Conservation (phyloP, 2,113 vertebrate genomes). For the Siphamia tubifer region DNA sequence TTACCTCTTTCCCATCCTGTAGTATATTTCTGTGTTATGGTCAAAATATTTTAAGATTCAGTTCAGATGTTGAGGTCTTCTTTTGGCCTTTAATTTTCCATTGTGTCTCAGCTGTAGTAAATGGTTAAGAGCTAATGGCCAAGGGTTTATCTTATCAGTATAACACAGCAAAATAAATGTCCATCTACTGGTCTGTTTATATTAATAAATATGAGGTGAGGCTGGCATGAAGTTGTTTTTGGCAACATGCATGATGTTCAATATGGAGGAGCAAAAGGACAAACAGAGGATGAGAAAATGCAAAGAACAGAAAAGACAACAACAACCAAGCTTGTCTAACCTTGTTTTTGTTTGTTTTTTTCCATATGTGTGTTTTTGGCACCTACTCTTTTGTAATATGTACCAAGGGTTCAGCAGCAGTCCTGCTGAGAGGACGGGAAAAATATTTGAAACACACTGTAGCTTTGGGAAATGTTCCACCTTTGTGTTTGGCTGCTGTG, state of each 20-base stretch:
- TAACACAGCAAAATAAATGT: constrained; percentile 11
- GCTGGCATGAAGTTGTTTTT: constrained; percentile 35
- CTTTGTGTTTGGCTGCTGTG: constrained; percentile 9
- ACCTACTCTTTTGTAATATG: constrained; percentile 31
- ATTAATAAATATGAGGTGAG: constrained; percentile 21
- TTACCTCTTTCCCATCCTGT: constrained; percentile 14
- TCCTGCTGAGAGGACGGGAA: constrained; percentile 35
- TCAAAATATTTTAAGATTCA: no score
- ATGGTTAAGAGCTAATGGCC: neutral
- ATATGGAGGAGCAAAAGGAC: constrained; percentile 2
- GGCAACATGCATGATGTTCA: constrained; percentile 3
- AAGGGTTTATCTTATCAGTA: constrained; percentile 43
- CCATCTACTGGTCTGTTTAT: neutral
- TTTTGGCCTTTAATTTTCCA: constrained; percentile 9
- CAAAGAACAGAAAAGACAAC: neutral
- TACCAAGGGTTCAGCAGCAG: constrained; percentile 27
- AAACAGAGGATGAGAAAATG: constrained; percentile 5
- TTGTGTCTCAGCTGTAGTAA: neutral
- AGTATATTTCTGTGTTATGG: no score
- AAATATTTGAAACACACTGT: constrained; percentile 55
- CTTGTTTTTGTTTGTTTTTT: constrained; percentile 50
- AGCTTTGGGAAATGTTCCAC: constrained; percentile 24
- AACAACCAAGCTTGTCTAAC: constrained; percentile 54
- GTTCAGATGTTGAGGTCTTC: neutral
- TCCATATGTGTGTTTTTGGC: constrained; percentile 29